These are phyloP conservation scores for Bursaphelenchus mucronatus DNA, from an alignment of 1,140 invertebrate genomes.

Conservation along the genomic window DNA sequence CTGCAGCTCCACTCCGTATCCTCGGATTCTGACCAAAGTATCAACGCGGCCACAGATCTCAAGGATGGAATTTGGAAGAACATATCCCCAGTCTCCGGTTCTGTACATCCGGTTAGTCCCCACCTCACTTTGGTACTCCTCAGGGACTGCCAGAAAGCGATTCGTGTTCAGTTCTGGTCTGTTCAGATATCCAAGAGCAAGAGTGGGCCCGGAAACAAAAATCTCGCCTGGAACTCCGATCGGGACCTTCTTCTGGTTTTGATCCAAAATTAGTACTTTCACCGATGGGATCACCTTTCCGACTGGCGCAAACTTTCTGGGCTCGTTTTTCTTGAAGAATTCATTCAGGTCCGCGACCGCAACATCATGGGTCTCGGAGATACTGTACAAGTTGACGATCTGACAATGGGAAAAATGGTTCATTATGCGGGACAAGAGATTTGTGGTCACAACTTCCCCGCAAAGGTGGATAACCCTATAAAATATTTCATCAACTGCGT, in stretches of 20 bases:
- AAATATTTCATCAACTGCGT: constrained; percentile 5
- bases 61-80: constrained; percentile 63
- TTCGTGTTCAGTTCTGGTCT: constrained; percentile 63
- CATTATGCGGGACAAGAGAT: constrained; percentile 61
- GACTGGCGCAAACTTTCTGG: constrained; percentile 63
- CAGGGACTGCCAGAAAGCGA: constrained; percentile 62
- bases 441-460: constrained; percentile 64
- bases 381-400: constrained; percentile 62
- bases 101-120: constrained; percentile 61
- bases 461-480: constrained; percentile 63
- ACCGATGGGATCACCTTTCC: constrained; percentile 63
- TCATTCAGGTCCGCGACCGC: constrained; percentile 61
- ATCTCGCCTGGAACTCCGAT: constrained; percentile 65
- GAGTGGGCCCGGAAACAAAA: constrained; percentile 63
- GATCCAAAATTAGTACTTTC: constrained; percentile 63
- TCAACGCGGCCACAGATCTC: constrained; percentile 66
- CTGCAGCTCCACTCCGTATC: constrained; percentile 66
- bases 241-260: constrained; percentile 61
- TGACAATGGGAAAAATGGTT: constrained; percentile 60
- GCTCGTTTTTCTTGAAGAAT: constrained; percentile 41
- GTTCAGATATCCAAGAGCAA: constrained; percentile 65
- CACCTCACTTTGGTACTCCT: constrained; percentile 45
- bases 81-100: constrained; percentile 63
- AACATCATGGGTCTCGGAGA: constrained; percentile 62
- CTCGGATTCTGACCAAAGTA: constrained; percentile 66